Evolutionary conservation across 2,888 invertebrate species (phyloP), one percentile per base, ranked within the genome.

Genomic region (Hirtodrosophila cameraria): DNA sequence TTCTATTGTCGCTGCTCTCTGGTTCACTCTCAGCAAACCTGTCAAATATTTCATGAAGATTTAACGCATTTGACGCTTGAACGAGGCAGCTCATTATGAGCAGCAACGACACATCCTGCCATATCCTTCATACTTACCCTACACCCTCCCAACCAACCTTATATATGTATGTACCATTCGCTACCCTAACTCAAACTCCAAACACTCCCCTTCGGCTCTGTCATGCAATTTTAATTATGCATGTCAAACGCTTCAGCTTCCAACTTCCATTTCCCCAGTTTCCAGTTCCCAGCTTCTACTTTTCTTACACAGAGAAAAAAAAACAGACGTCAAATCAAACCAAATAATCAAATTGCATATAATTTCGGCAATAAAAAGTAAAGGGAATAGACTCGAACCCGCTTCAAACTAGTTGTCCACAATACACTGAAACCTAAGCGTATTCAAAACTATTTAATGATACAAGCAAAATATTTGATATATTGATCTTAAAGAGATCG

Each of bases 61-160:
- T 84, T 84, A 74, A 77, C 71, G 77, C 77, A 66, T 77, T 73
- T 62, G 71, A 48, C 48, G 70, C 63, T 64, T 27, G 60, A 79
- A 39, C 61, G 76, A 75, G 68, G 60, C 63, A 50, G 58, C 71
- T 70, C 79, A 82, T 82, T 63, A 75, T 54, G 39, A 67, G 45
- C 53, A 39, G 35, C n/a, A 42, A 31, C 20, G 28, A 27, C 33
- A 18, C n/a, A 15, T 6, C 39, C 27, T 25, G 13, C 2, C 5
- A 5, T 39, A 23, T 4, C 13, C 6, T n/a, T n/a, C n/a, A n/a
- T n/a, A n/a, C n/a, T n/a, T n/a, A n/a, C 16, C 30, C 3, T 6
- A 0, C 13, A 13, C 33, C 2, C 31, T 13, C 8, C 9, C 6
- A 12, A 2, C n/a, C 6, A 23, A 3, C 3, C 18, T 20, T n/a